Evolutionary conservation across 2,113 vertebrate species (phyloP), one percentile per base, ranked within the genome.

Genomic region (Saccopteryx bilineata): DNA sequence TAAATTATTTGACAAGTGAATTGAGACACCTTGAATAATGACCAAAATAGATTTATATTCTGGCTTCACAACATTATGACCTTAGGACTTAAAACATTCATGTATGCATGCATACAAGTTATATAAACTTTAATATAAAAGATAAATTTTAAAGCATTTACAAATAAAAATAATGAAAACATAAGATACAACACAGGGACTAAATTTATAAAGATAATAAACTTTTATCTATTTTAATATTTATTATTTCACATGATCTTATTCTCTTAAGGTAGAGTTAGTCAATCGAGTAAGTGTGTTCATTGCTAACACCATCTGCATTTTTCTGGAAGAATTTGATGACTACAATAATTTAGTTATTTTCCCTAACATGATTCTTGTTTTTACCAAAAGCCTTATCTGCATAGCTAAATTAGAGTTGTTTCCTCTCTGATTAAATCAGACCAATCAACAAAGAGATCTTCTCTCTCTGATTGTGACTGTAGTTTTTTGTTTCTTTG

Each of bases 391-490:
- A 87, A 94, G n/a, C 50, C n/a, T 19, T 89, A 60, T 90, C 79
- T 87, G 33, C 78, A 90, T 75, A 89, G 46, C 56, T 79, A 96
- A 94, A 76, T 84, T 76, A 91, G 19, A 96, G 52, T 84, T 90
- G 88, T 90, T 93, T 94, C n/a, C 56, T 87, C 39, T 68, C 63
- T 74, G 71, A 80, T 69, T 89, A 91, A 86, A 96, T 82, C 90
- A 75, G 78, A 74, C 87, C 85, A 85, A 90, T 90, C 93, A 95
- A 48, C 74, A 74, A 65, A 76, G 72, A 92, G 46, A 78, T 71
- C 82, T 56, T 68, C 66, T 26, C 6, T 89, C 76, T 93, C 75
- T 93, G 96, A 93, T 92, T 90, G 71, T 92, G 87, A 87, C 75
- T 75, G 58, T 58, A 66, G 23, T 56, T 3, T 69, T 90, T 86